Percentiles rank a stretch among this genome's conserved stretches.
Evolutionary conservation across 2,888 invertebrate genomes (phyloP).

Genomic region (Beris morrisii): DNA sequence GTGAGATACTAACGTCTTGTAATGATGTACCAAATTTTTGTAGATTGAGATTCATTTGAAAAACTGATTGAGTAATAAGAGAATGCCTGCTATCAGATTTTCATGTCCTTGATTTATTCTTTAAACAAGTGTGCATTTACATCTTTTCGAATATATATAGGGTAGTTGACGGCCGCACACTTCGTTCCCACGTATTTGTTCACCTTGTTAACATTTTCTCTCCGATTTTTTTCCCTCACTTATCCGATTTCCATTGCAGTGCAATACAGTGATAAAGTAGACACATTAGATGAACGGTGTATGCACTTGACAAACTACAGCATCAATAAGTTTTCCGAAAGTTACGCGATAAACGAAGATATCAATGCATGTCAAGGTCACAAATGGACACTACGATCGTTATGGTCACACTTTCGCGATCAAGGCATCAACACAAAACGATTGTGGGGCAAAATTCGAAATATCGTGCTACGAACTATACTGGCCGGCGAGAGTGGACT

Average conservation of each 20-base stretch:
- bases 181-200: too few species aligned
- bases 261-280: constrained; percentile 78
- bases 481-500: constrained; percentile 83
- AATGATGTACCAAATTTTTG: too few species aligned
- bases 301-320: constrained; percentile 94
- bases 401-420: constrained; percentile 65
- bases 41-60: too few species aligned
- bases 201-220: too few species aligned
- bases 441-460: constrained; percentile 83
- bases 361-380: constrained; percentile 90
- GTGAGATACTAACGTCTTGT: too few species aligned
- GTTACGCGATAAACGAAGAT: constrained; percentile 87
- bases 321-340: constrained; percentile 83
- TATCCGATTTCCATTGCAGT: constrained; percentile 57
- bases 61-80: too few species aligned
- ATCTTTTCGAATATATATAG: too few species aligned
- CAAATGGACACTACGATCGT: constrained; percentile 78
- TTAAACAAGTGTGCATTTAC: too few species aligned
- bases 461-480: constrained; percentile 91
- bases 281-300: constrained; percentile 79
- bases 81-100: too few species aligned
- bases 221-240: background rate
- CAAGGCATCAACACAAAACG: constrained; percentile 74
- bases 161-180: too few species aligned
- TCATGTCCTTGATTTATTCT: too few species aligned